Conservation (phyloP, 2,888 invertebrate species). For the Monochamus alternatus region DNA sequence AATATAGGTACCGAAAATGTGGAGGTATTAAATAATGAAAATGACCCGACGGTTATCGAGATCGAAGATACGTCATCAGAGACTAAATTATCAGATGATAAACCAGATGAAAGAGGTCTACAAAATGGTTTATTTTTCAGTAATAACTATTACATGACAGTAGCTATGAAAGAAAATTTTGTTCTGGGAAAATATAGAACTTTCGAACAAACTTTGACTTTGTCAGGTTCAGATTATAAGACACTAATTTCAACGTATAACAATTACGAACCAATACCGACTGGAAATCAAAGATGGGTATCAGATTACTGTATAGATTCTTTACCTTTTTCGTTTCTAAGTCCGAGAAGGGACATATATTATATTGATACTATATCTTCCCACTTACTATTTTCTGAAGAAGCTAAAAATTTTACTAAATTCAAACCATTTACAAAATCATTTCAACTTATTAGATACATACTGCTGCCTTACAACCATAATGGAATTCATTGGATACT, state of each 20-base stretch:
- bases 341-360: not conserved
- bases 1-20: too few species aligned
- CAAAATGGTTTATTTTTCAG: conserved; percentile 10
- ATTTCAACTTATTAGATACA: not conserved
- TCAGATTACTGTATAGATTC: conserved; percentile 3
- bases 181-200: not conserved
- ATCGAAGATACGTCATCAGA: too few species aligned
- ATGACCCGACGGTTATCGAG: too few species aligned
- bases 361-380: conserved; percentile 14
- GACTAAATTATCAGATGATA: not conserved
- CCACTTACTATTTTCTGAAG: conserved; percentile 5
- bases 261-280: not conserved
- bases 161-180: conserved; percentile 1
- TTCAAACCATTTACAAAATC: conserved; percentile 17
- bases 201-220: not conserved
- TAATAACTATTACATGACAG: conserved; percentile 4
- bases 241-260: not conserved
- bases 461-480: conserved; percentile 15
- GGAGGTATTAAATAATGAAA: too few species aligned
- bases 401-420: conserved; percentile 7
- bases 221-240: conserved; percentile 1
- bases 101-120: conserved; percentile 1
- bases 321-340: conserved; percentile 6
- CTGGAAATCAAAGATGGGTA: not conserved
- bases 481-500: conserved; percentile 16